These are phyloP conservation scores for Drosophila takahashii DNA, from an alignment of 1,140 invertebrate genomes.

Conservation along the genomic window DNA sequence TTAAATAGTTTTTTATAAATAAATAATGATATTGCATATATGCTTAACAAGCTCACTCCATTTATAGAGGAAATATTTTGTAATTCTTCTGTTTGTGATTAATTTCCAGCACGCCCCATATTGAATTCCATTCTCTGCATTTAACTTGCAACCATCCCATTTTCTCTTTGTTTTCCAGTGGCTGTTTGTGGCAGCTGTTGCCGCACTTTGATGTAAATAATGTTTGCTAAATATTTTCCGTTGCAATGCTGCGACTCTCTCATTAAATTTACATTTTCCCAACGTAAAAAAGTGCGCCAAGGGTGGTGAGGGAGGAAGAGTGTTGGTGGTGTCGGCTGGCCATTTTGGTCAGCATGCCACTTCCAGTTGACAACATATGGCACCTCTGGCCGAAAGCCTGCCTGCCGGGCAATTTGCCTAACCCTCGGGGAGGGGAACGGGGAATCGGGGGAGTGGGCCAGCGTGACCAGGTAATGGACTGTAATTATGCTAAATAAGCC, in stretches of 20 bases:
- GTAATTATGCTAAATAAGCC: slow-evolving; percentile 82
- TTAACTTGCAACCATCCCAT: slow-evolving; percentile 25
- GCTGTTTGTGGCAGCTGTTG: slow-evolving; percentile 60
- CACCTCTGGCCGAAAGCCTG: slow-evolving; percentile 50
- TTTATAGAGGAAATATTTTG: not conserved
- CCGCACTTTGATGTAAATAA: slow-evolving; percentile 75
- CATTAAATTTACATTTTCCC: slow-evolving; percentile 79
- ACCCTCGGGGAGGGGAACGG: slow-evolving; percentile 1
- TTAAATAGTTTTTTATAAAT: too few species aligned
- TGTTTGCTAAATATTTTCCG: slow-evolving; percentile 68
- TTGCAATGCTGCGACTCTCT: slow-evolving; percentile 56
- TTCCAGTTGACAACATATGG: slow-evolving; percentile 78
- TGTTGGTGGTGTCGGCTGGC: slow-evolving; percentile 20
- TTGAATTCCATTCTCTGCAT: slow-evolving; percentile 21
- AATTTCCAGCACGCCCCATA: slow-evolving; percentile 36
- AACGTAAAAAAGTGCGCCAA: slow-evolving; percentile 36
- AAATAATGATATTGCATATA: too few species aligned
- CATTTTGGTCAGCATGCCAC: slow-evolving; percentile 57
- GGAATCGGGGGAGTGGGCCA: slow-evolving; percentile 17
- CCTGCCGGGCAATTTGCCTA: slow-evolving; percentile 28
- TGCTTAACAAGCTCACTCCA: not conserved
- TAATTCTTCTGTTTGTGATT: slow-evolving; percentile 48
- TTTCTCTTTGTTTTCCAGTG: slow-evolving; percentile 1
- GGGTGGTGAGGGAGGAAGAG: slow-evolving; percentile 7
- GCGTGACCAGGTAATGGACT: slow-evolving; percentile 81